A percentile compares a stretch with the other conserved stretches of the same genome.
Evolutionary conservation across 2,797 vertebrate species (phyloP).

Genomic region (Pseudochirops cupreus): DNA sequence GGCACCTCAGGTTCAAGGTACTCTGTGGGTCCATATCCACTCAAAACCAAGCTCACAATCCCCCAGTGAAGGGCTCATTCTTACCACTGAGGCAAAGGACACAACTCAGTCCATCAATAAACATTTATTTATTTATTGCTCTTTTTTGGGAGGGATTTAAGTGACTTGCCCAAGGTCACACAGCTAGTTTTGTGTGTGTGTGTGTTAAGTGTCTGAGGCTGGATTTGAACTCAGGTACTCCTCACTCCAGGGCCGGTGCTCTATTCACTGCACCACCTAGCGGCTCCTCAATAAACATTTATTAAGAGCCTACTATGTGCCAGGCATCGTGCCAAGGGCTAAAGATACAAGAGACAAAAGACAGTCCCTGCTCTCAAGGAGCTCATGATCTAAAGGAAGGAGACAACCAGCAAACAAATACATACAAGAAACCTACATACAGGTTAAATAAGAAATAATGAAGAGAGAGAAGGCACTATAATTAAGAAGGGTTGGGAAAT

Average conservation of each 20-base stretch:
- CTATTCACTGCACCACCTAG: too few species aligned
- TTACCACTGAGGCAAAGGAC: not conserved
- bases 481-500: not conserved
- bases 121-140: too few species aligned
- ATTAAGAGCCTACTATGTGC: not conserved
- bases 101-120: not conserved
- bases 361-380: not conserved
- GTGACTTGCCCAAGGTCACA: too few species aligned
- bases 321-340: not conserved
- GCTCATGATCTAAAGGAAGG: not conserved
- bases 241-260: too few species aligned
- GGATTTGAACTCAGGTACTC: too few species aligned
- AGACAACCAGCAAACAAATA: not conserved
- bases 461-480: not conserved
- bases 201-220: too few species aligned
- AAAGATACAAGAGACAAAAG: not conserved
- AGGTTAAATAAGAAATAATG: not conserved
- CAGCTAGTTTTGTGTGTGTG: too few species aligned
- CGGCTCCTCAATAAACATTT: not conserved
- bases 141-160: too few species aligned
- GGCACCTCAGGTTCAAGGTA: not conserved
- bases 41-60: not conserved
- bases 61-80: not conserved
- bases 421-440: not conserved
- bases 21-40: not conserved